Conservation (phyloP, 1,140 invertebrate species). For the Brachionus sp. region DNA sequence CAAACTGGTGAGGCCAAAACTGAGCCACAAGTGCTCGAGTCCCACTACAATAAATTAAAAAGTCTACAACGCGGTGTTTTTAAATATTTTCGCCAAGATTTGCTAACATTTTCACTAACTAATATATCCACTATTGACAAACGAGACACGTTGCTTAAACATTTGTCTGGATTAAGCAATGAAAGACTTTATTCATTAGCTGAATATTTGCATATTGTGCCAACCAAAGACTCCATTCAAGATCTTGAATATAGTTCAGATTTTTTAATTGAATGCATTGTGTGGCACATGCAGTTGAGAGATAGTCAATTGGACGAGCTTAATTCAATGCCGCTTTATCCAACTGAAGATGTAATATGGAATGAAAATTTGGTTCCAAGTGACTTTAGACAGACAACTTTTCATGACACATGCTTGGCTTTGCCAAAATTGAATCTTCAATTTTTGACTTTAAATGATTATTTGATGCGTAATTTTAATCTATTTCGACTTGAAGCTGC, state of each 20-base stretch:
- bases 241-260: constrained; percentile 27
- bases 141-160: constrained; percentile 75
- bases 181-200: constrained; percentile 25
- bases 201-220: constrained; percentile 11
- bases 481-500: constrained; percentile 95
- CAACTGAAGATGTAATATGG: constrained; percentile 97
- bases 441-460: constrained; percentile 96
- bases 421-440: constrained; percentile 96
- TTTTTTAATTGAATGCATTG: constrained; percentile 33
- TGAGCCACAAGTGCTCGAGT: constrained; percentile 83
- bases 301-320: constrained; percentile 57
- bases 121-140: constrained; percentile 92
- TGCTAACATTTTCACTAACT: constrained; percentile 76
- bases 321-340: constrained; percentile 97
- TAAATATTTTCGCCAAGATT: constrained; percentile 79
- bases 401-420: constrained; percentile 65
- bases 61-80: constrained; percentile 82
- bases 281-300: constrained; percentile 23
- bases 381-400: constrained; percentile 92
- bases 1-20: constrained; percentile 87
- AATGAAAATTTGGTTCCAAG: constrained; percentile 97
- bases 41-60: constrained; percentile 86
- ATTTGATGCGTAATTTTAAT: constrained; percentile 93
- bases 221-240: neutral
- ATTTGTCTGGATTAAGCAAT: constrained; percentile 72